Evolutionary conservation across 1,140 invertebrate species (phyloP).

Genomic region (Chlorops oryzae): DNA sequence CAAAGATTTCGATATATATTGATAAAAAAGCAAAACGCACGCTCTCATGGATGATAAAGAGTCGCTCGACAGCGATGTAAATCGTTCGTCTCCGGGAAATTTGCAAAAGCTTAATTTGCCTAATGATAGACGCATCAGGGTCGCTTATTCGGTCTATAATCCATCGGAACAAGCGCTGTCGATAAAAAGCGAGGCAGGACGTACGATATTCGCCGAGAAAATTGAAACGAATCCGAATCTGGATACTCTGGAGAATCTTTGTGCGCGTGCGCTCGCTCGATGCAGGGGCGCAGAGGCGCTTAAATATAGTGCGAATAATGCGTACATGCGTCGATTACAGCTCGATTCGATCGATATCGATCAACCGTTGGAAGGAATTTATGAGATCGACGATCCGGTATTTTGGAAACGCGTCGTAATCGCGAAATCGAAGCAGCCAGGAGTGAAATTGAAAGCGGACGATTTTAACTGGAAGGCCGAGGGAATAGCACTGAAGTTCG

Average conservation of each 20-base stretch:
- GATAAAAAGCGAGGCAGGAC: conserved; percentile 22
- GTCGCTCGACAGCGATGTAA: neutral
- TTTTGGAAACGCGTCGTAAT: conserved; percentile 36
- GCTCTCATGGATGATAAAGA: too few species aligned
- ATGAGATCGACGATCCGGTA: conserved; percentile 19
- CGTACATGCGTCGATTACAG: conserved; percentile 20
- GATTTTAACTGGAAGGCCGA: conserved; percentile 30
- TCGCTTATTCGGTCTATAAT: conserved; percentile 25
- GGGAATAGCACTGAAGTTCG: conserved; percentile 34
- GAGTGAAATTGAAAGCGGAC: conserved; percentile 14
- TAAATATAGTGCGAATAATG: conserved; percentile 16
- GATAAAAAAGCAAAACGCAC: too few species aligned
- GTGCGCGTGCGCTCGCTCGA: conserved; percentile 24
- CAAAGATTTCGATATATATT: too few species aligned
- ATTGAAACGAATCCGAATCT: conserved; percentile 24
- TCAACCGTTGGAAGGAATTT: conserved; percentile 29
- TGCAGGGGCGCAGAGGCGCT: conserved; percentile 10
- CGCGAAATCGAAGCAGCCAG: conserved; percentile 22
- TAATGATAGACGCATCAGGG: conserved; percentile 20
- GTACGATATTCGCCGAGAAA: conserved; percentile 23
- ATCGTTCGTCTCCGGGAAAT: neutral
- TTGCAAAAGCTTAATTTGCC: conserved; percentile 18
- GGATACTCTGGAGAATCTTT: conserved; percentile 27
- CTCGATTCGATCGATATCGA: conserved; percentile 32
- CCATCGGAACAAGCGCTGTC: conserved; percentile 13